Evolutionary conservation across 2,888 invertebrate genomes (phyloP), one percentile per base, ranked within the genome.

Genomic region (Xestia c-nigrum): DNA sequence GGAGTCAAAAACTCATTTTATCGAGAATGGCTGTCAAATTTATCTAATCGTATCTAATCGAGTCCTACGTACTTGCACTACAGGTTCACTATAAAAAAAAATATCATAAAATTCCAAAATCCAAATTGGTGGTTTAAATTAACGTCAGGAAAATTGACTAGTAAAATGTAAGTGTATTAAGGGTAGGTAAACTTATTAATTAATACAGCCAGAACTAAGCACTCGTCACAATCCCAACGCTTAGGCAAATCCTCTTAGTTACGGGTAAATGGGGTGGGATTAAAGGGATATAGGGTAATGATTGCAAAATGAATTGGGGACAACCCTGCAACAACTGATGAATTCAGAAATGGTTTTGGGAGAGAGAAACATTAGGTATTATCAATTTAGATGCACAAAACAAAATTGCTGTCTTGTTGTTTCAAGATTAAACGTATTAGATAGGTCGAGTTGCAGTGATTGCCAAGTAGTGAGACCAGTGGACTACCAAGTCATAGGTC

Each of bases 161-260:
- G n/a, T n/a, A 7, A 43, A 64, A 7, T 64, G 14, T 16, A 43
- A 43, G 21, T 43, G 43, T 43, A 43, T 43, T 64, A 52, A 2
- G 24, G 24, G 31, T 40, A 46, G 40, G 12, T 61, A 52, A 71
- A 43, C 21, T 50, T 81, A 65, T 55, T 82, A 81, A 81, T 85
- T 57, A 81, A 82, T 81, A 72, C 63, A 40, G 19, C 52, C 57
- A 57, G 38, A 71, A 81, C 85, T 64, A 85, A 82, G 67, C 66
- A 82, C 76, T 76, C 67, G 38, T 81, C 71, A 81, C 63, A 75
- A 85, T 76, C 76, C 72, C 59, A n/a, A 57, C 59, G 59, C 73
- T 78, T 78, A 83, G 46, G 64, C 40, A 65, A 83, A 85, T 85
- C 83, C 83, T 72, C 83, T 78, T 78, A 83, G 64, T 50, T 59